Base-by-base conservation (phyloP, 2,888 invertebrate genomes). In the Ditylenchus weischeri region DNA sequence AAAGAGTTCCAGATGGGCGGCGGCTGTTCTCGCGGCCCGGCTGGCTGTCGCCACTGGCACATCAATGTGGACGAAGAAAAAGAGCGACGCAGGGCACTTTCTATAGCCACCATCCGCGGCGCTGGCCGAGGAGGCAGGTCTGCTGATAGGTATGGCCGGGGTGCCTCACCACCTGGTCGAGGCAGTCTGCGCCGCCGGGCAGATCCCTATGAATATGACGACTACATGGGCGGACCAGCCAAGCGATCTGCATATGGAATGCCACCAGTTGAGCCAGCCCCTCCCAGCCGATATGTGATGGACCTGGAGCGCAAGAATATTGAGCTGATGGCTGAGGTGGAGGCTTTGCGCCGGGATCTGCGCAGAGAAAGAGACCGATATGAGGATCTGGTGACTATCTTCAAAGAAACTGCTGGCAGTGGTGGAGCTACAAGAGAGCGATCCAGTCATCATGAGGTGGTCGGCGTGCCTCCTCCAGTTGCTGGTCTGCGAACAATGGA, bases 21-120 rank as follows among this genome's bases (percentile, higher is more conserved):
- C 15, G 71, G 75, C 38, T 82, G 82, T 72, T 72, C 74, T 62
- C 78, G 81, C 61, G 79, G 79, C 29, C 70, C 71, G 18, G 70
- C 74, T n/a, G 78, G 80, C 35, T 81, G 81, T 69, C 80, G 82
- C 50, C 82, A 80, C 69, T 82, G 82, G 82, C 82, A 82, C 70
- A 76, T 81, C 47, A 77, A 79, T 63, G 72, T 77, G 48, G 75
- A 77, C 49, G 72, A 76, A 75, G 83, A 83, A 49, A 80, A 82
- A 57, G 62, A 51, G 21, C 54, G 64, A 18, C 43, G 43, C 11
- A 49, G 65, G 36, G 49, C 48, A 54, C 29, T 69, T 18, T 18
- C 61, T 47, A 38, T 62, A 36, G 57, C 58, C 54, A n/a, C 49
- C 54, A 18, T 43, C 48, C 13, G 51, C 13, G 13, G 64, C 51